phyloP scores from a whole-genome alignment of 2,113 vertebrate species.

The Bubo bubo region DNA sequence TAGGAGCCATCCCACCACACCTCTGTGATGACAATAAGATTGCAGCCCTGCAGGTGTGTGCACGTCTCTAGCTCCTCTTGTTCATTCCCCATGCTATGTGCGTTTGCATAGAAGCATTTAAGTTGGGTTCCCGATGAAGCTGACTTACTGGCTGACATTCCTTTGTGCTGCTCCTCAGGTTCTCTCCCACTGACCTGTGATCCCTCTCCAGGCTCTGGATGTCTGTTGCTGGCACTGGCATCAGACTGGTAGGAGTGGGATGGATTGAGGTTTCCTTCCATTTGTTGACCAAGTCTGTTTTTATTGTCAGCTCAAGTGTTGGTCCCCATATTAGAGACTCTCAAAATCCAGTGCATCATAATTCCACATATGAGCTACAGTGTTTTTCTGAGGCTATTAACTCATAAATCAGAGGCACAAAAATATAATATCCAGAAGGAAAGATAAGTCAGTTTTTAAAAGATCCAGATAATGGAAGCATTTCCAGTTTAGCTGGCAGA shows the following conservation, averaged over 20 bases:
- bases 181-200: not conserved
- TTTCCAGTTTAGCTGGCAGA: not conserved
- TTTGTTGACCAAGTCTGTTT: not conserved
- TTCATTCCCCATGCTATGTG: not conserved
- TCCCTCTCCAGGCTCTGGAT: not conserved
- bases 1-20: too few relatives aligned
- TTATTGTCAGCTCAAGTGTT: not conserved
- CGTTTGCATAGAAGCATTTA: not conserved
- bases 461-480: not conserved
- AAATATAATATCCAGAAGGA: not conserved
- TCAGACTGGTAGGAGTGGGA: too few relatives aligned
- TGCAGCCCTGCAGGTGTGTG: too few relatives aligned
- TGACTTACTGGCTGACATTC: not conserved
- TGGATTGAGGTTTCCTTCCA: too few relatives aligned
- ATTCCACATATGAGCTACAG: accelerated
- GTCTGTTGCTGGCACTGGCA: too few relatives aligned
- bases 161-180: not conserved
- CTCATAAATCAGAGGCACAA: not conserved
- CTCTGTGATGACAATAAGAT: too few relatives aligned
- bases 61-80: too few relatives aligned
- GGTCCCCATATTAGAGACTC: not conserved
- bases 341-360: not conserved
- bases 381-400: not conserved
- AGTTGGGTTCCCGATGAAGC: not conserved
- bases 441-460: not conserved